Conservation (phyloP, 1,140 invertebrate species). For the Bombus confusus region DNA sequence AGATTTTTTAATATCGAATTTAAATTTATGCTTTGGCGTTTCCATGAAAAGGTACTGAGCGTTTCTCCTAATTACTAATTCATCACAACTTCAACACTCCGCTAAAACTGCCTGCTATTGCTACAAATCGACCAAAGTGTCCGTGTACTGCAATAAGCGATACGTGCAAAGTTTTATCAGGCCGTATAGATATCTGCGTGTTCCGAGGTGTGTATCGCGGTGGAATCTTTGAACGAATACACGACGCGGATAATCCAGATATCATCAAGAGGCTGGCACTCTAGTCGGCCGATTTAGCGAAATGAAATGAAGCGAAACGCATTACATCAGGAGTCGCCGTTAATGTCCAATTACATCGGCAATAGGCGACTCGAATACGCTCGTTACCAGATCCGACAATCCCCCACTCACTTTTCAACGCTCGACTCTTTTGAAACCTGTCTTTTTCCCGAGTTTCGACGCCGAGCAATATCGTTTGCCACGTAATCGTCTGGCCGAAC, state of each 20-base stretch:
- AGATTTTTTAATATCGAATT: no score
- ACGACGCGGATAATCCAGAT: slow-evolving; percentile 21
- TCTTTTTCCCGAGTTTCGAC: neutral
- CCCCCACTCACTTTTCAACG: no score
- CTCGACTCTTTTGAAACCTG: neutral
- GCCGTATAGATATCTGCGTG: neutral
- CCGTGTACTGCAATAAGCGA: neutral
- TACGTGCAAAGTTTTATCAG: neutral
- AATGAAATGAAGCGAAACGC: slow-evolving; percentile 40
- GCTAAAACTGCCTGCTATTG: neutral
- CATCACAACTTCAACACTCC: neutral
- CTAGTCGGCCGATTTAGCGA: slow-evolving; percentile 2
- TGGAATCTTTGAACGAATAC: neutral
- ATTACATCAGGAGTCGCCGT: slow-evolving; percentile 29
- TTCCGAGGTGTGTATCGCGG: neutral
- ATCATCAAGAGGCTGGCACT: neutral
- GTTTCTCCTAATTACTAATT: no score
- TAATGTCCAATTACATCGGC: slow-evolving; percentile 32
- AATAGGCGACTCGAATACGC: slow-evolving; percentile 20
- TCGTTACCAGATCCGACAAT: neutral
- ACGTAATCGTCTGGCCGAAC: slow-evolving; percentile 17
- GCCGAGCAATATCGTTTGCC: slow-evolving; percentile 1
- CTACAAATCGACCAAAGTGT: neutral
- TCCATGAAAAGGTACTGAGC: no score
- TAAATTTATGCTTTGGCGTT: no score